Percentiles rank a stretch among this genome's conserved stretches.
phyloP scores from a whole-genome alignment of 1,140 invertebrate species.

The Venturia canescens region DNA sequence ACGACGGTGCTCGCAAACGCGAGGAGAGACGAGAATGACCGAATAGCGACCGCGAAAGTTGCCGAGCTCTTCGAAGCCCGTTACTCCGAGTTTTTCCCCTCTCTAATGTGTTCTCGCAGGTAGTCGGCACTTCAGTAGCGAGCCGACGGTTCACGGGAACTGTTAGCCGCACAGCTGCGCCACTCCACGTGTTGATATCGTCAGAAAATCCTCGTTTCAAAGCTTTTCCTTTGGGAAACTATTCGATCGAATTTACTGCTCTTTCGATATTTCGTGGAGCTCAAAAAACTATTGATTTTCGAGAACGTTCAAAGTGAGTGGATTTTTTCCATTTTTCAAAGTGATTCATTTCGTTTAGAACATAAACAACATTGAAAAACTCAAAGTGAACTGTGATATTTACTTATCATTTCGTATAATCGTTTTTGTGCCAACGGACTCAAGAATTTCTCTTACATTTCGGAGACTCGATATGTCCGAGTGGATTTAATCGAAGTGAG shows the following conservation, averaged over 20 bases:
- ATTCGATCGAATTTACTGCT: background rate
- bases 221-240: background rate
- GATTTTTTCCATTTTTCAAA: background rate
- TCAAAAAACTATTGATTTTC: background rate
- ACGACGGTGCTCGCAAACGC: background rate
- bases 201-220: background rate
- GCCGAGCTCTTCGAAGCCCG: constrained; percentile 32
- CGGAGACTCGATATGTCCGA: background rate
- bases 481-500: constrained; percentile 36
- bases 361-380: background rate
- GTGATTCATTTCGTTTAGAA: background rate
- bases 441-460: background rate
- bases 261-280: background rate
- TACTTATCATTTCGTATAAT: background rate
- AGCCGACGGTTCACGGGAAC: constrained; percentile 47
- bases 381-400: constrained; percentile 1
- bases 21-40: constrained; percentile 19
- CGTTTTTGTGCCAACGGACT: background rate
- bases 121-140: constrained; percentile 39
- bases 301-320: background rate
- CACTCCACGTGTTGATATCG: background rate
- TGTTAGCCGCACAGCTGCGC: constrained; percentile 16
- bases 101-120: constrained; percentile 23
- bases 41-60: constrained; percentile 40
- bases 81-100: constrained; percentile 29